Percentiles rank a stretch among this genome's conserved stretches.
phyloP scores from a whole-genome alignment of 2,797 vertebrate species.

The Melanogrammus aeglefinus region DNA sequence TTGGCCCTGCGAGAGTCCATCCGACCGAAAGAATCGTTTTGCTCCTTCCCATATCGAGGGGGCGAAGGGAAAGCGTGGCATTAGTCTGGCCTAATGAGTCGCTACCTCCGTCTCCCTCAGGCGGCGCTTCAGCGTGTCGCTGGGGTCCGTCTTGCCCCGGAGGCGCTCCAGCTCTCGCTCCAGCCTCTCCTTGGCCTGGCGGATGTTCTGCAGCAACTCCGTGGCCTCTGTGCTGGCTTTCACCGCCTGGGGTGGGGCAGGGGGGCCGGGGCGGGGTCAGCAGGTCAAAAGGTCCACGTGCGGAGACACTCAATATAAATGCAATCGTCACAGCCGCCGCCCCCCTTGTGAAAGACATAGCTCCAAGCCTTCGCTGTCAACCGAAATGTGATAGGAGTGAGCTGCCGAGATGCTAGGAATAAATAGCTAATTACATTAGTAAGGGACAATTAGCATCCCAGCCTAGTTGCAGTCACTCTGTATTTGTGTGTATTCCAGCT shows the following conservation, averaged over 20 bases:
- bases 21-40: too few relatives aligned
- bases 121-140: conserved; percentile 91
- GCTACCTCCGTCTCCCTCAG: conserved; percentile 90
- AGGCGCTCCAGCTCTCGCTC: conserved; percentile 93
- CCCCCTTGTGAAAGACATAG: conserved; percentile 42
- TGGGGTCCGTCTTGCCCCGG: conserved; percentile 87
- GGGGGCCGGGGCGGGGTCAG: conserved; percentile 24
- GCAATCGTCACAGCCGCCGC: conserved; percentile 13
- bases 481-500: not conserved
- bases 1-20: not conserved
- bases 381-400: conserved; percentile 22
- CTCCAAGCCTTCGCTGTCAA: not conserved
- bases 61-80: not conserved
- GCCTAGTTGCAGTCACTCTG: not conserved
- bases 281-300: conserved; percentile 47
- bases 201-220: conserved; percentile 94
- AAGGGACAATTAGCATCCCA: not conserved
- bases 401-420: conserved; percentile 7
- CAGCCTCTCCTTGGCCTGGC: conserved; percentile 90
- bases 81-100: conserved; percentile 23
- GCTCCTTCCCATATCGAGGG: not conserved
- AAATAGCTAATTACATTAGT: conserved; percentile 1
- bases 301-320: conserved; percentile 21
- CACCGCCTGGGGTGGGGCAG: conserved; percentile 55
- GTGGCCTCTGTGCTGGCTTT: conserved; percentile 86